These are phyloP conservation scores for Orchesella cincta DNA, from an alignment of 1,140 invertebrate species.

Conservation along the genomic window DNA sequence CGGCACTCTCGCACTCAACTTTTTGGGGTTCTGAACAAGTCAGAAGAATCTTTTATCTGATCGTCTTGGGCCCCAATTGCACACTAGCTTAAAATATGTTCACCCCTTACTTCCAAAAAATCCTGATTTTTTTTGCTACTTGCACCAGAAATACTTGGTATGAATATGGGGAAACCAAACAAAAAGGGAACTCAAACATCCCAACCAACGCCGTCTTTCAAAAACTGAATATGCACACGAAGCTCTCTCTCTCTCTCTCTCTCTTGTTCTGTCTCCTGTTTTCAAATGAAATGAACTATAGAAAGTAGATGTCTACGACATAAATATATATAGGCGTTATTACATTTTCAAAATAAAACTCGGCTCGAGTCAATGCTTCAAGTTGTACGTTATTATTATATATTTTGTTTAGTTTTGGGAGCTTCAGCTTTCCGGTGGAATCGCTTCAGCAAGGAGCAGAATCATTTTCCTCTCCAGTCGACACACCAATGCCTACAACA, in stretches of 20 bases:
- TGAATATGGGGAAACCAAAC: neutral
- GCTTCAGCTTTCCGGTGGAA: neutral
- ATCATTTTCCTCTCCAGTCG: conserved; percentile 1
- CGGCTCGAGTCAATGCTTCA: too few relatives aligned
- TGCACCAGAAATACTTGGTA: neutral
- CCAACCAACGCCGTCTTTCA: neutral
- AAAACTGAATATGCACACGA: too few relatives aligned
- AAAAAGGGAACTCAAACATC: neutral
- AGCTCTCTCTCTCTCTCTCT: too few relatives aligned
- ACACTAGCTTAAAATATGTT: neutral
- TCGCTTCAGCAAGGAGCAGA: neutral
- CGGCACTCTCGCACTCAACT: neutral
- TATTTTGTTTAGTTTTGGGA: too few relatives aligned
- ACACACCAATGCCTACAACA: neutral
- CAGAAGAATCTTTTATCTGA: neutral
- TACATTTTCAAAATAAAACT: too few relatives aligned
- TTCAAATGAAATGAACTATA: too few relatives aligned
- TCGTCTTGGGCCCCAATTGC: neutral
- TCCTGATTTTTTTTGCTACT: neutral
- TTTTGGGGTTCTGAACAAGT: neutral
- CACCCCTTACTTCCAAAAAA: neutral
- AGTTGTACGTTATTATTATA: too few relatives aligned
- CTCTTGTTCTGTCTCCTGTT: too few relatives aligned
- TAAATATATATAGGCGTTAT: too few relatives aligned
- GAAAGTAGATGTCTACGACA: too few relatives aligned